Percentiles rank a stretch among this genome's conserved stretches.
Conservation (phyloP, 2,888 invertebrate genomes). For the Shargacucullia verbasci region DNA sequence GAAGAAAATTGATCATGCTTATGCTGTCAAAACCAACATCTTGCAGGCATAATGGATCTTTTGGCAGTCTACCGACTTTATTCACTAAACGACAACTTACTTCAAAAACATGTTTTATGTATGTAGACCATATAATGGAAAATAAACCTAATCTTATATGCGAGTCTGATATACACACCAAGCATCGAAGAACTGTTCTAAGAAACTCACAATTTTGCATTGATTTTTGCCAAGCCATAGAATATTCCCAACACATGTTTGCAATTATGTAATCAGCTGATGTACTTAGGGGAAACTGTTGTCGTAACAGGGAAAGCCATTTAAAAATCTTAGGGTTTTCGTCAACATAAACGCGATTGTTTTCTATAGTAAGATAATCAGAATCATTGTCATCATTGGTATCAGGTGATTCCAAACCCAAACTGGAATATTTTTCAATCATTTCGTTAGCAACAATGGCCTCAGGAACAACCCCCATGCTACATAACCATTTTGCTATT, state of each 20-base stretch:
- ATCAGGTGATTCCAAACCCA: constrained; percentile 53
- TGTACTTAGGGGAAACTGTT: constrained; percentile 96
- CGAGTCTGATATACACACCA: constrained; percentile 91
- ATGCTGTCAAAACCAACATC: constrained; percentile 92
- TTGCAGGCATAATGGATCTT: constrained; percentile 94
- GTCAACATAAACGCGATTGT: constrained; percentile 74
- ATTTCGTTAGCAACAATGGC: constrained; percentile 88
- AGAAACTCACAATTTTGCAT: constrained; percentile 91
- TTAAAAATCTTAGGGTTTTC: constrained; percentile 88
- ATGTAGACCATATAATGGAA: constrained; percentile 96
- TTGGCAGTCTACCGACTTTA: constrained; percentile 95
- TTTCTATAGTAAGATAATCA: constrained; percentile 74
- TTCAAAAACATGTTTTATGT: constrained; percentile 94
- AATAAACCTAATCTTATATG: constrained; percentile 94
- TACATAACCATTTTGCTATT: constrained; percentile 95
- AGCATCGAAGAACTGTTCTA: constrained; percentile 92
- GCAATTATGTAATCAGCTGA: constrained; percentile 93
- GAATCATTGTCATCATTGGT: constrained; percentile 67
- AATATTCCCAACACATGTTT: constrained; percentile 97
- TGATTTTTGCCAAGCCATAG: constrained; percentile 95
- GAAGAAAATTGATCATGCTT: constrained; percentile 87
- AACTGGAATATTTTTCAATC: constrained; percentile 65
- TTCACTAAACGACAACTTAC: constrained; percentile 93
- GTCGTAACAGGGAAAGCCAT: constrained; percentile 90
- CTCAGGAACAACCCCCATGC: constrained; percentile 92